These are phyloP conservation scores for Fragum whitleyi DNA, from an alignment of 2,888 invertebrate genomes.

Conservation along the genomic window DNA sequence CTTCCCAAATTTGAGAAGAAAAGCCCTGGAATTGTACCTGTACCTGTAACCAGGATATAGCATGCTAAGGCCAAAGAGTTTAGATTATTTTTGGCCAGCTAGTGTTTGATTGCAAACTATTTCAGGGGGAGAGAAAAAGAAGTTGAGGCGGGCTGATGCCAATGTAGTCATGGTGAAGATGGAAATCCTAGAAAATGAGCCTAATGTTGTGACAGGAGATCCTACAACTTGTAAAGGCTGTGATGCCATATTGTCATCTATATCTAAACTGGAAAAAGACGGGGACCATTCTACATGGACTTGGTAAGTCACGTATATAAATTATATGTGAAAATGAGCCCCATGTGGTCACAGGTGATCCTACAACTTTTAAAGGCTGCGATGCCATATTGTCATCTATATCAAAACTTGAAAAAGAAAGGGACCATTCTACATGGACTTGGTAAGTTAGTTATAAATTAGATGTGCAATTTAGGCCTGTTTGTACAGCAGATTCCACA, in stretches of 20 bases:
- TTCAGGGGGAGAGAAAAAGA: conserved; percentile 36
- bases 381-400: conserved; percentile 75
- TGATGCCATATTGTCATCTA: conserved; percentile 74
- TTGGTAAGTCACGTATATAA: conserved; percentile 63
- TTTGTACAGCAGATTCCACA: conserved; percentile 76
- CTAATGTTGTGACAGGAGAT: conserved; percentile 76
- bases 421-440: conserved; percentile 70
- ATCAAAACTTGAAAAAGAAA: conserved; percentile 62
- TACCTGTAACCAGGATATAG: no score
- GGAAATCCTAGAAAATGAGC: conserved; percentile 74
- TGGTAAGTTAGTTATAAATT: conserved; percentile 66
- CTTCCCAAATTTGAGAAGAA: no score
- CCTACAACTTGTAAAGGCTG: conserved; percentile 74
- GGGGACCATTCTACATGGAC: conserved; percentile 72
- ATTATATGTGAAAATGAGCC: conserved; percentile 74
- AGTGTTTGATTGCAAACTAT: no score
- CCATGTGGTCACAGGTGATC: conserved; percentile 76
- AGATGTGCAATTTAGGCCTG: conserved; percentile 73
- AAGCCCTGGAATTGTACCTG: no score
- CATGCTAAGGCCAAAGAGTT: no score
- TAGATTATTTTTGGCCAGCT: no score
- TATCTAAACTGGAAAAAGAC: conserved; percentile 63
- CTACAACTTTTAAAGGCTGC: conserved; percentile 73
- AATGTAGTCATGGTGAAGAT: conserved; percentile 77
- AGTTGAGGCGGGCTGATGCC: conserved; percentile 69